Conservation (phyloP, 2,888 invertebrate species). For the Eupithecia centaureata region DNA sequence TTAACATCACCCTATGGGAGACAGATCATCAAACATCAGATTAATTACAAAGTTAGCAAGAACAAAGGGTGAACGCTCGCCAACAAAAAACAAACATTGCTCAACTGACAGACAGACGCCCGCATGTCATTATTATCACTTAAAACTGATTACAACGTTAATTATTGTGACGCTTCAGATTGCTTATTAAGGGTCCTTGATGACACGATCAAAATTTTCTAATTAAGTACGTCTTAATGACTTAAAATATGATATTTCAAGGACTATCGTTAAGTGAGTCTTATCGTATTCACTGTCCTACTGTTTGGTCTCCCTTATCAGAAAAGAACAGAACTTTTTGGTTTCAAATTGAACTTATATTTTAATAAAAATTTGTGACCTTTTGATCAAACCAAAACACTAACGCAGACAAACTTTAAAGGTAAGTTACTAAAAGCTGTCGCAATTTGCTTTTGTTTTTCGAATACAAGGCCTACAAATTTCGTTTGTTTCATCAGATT, state of each 20-base stretch:
- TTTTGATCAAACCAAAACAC: not conserved
- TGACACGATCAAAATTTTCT: constrained; percentile 64
- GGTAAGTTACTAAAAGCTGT: no score
- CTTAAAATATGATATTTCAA: constrained; percentile 1
- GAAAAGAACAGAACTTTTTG: not conserved
- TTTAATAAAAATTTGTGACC: not conserved
- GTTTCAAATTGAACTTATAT: not conserved
- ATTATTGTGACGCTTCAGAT: constrained; percentile 78
- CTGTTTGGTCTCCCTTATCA: not conserved
- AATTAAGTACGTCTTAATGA: constrained; percentile 42
- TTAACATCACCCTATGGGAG: not conserved
- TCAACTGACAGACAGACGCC: constrained; percentile 41
- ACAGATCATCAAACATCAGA: constrained; percentile 24
- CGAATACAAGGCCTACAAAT: no score
- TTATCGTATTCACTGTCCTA: not conserved
- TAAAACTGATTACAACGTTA: constrained; percentile 76
- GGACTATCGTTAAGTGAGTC: not conserved
- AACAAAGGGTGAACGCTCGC: constrained; percentile 69
- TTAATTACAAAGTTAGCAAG: constrained; percentile 43
- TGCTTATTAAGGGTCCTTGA: constrained; percentile 69
- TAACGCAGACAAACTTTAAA: no score
- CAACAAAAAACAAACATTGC: constrained; percentile 66
- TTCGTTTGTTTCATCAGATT: no score
- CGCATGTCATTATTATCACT: constrained; percentile 75
- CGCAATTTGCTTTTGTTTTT: no score